Base-by-base conservation (phyloP, 2,888 invertebrate species). In the Isoperla grammatica region DNA sequence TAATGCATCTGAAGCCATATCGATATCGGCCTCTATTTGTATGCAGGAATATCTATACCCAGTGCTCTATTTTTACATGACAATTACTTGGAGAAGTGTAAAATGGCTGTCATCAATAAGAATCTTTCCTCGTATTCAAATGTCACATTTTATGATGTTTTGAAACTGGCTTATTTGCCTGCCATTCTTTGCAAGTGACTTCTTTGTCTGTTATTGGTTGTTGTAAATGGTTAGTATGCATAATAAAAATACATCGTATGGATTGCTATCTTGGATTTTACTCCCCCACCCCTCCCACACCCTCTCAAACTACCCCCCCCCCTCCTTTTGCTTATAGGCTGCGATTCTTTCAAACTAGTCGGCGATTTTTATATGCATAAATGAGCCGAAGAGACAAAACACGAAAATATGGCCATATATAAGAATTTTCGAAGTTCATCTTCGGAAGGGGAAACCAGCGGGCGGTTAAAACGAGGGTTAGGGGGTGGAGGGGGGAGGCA, bases 371-470 rank as follows among this genome's bases (percentile, higher is more conserved):
- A 56, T 42, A 49, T 49, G 49, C 60, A 56, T 56, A 60, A 56
- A 60, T 60, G 50, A 37, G 19, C 15, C 42, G 56, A 42, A 56
- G 39, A 56, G 60, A 55, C 55, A 56, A 56, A 49, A 50, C 17
- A 20, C 39, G 56, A 59, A 43, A 50, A 35, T 60, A 56, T 56
- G 56, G 48, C 48, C 56, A 56, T 60, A 46, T 56, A 60, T 55
- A 59, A 54, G 45, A 45, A 45, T 45, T 13, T 45, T 45, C 45
- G 45, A 45, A 45, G 45, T 45, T 45, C 45, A 45, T 45, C 45
- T 45, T 45, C 45, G 45, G 22, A 29, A 45, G 35, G 43, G 57
- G 48, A 64, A 57, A 57, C 22, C 54, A 50, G 43, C 63, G 60
- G 50, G 45, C 45, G 45, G 42, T 58, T 56, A 40, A 56, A 43